A percentile compares a stretch with the other conserved stretches of the same genome.
phyloP scores from a whole-genome alignment of 1,140 invertebrate genomes.

The Nylanderia fulva region DNA sequence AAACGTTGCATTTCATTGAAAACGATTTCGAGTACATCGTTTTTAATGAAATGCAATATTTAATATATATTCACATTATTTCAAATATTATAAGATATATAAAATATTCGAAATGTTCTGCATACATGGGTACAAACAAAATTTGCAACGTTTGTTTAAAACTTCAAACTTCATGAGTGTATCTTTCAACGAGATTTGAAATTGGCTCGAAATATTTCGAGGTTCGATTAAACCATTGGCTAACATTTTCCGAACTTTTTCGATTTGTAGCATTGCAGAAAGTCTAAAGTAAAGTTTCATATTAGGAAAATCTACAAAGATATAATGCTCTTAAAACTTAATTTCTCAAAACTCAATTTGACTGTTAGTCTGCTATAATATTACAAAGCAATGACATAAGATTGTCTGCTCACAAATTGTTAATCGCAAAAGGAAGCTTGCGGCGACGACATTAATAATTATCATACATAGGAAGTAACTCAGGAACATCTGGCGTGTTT shows the following conservation, averaged over 20 bases:
- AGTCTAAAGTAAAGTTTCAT: background rate
- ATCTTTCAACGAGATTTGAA: background rate
- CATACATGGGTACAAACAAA: background rate
- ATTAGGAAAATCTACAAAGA: background rate
- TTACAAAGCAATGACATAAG: background rate
- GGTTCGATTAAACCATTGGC: background rate
- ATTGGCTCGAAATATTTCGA: slow-evolving; percentile 1
- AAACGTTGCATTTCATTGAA: background rate
- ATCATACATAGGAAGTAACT: slow-evolving; percentile 26
- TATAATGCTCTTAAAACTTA: background rate
- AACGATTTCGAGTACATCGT: background rate
- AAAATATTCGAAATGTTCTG: too few relatives aligned
- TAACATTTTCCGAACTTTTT: slow-evolving; percentile 6
- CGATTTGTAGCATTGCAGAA: background rate
- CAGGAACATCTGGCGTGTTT: slow-evolving; percentile 52
- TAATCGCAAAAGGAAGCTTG: slow-evolving; percentile 41
- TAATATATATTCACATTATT: too few relatives aligned
- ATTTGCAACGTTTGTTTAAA: background rate
- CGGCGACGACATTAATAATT: slow-evolving; percentile 43
- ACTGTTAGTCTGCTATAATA: background rate
- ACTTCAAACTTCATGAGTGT: background rate
- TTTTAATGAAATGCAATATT: too few relatives aligned
- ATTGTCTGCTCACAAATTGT: background rate
- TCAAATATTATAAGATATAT: too few relatives aligned
- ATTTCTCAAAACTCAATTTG: background rate